Percentiles rank a stretch among this genome's conserved stretches.
Evolutionary conservation across 2,888 invertebrate species (phyloP).

Genomic region (Dinocampus coccinellae): DNA sequence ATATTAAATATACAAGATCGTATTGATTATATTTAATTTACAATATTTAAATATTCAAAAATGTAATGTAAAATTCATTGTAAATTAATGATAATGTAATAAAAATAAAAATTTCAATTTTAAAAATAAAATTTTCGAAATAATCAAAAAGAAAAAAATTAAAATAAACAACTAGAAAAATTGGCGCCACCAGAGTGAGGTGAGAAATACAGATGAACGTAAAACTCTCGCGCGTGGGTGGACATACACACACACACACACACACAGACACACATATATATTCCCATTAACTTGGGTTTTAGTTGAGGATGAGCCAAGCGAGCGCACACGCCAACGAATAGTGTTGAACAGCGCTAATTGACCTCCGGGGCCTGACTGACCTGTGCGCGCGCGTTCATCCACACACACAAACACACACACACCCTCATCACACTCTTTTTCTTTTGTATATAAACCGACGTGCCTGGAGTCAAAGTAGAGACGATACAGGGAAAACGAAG

Average conservation of each 20-base stretch:
- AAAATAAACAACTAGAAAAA: background rate
- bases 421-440: no score
- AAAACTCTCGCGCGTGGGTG: constrained; percentile 39
- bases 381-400: constrained; percentile 59
- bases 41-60: no score
- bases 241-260: constrained; percentile 33
- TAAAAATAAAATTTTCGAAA: no score
- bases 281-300: background rate
- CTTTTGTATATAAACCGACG: constrained; percentile 35
- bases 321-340: constrained; percentile 49
- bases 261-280: constrained; percentile 38
- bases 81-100: no score
- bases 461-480: constrained; percentile 57
- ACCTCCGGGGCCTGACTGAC: constrained; percentile 66
- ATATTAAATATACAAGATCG: no score
- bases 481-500: no score
- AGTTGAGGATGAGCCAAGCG: constrained; percentile 44
- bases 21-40: no score
- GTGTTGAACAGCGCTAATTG: constrained; percentile 68
- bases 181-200: constrained; percentile 34
- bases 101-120: no score
- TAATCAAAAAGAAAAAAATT: background rate
- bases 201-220: constrained; percentile 12
- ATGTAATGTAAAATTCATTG: no score
- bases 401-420: no score